phyloP scores from a whole-genome alignment of 2,888 invertebrate genomes.

The Pristionchus japonicus region DNA sequence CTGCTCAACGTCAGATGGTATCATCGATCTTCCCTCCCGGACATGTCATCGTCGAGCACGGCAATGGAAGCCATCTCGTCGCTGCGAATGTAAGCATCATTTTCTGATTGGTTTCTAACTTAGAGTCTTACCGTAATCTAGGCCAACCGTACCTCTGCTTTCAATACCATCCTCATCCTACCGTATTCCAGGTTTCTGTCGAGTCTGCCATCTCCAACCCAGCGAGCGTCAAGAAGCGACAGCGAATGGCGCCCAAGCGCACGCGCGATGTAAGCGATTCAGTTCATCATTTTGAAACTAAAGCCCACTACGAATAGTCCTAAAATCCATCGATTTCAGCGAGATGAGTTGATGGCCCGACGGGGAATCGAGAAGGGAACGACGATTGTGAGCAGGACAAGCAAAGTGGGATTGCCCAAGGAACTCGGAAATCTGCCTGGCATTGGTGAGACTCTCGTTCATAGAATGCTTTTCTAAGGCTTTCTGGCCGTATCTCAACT shows the following conservation, averaged over 20 bases:
- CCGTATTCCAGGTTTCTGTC: conserved; percentile 35
- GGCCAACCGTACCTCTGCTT: too few relatives aligned
- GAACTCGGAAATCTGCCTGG: background rate
- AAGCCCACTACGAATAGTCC: too few relatives aligned
- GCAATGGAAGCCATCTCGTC: background rate
- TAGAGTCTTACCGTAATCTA: too few relatives aligned
- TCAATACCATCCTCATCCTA: too few relatives aligned
- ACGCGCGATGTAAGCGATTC: background rate
- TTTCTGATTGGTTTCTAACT: too few relatives aligned
- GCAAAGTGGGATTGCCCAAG: background rate
- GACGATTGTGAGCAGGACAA: background rate
- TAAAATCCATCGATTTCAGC: background rate
- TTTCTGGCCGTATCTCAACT: background rate
- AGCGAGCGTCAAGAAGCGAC: conserved; percentile 25
- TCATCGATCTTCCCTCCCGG: conserved; percentile 13
- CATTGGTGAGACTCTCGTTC: background rate
- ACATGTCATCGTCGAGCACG: background rate
- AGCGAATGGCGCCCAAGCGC: conserved; percentile 7
- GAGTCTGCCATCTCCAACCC: conserved; percentile 5
- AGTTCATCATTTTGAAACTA: too few relatives aligned
- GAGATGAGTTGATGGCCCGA: background rate
- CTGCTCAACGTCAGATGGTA: background rate
- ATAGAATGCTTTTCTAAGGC: background rate
- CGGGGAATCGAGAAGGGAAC: background rate
- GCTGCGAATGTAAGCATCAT: background rate